Conservation (phyloP, 2,888 invertebrate genomes). For the Tortrix viridana region DNA sequence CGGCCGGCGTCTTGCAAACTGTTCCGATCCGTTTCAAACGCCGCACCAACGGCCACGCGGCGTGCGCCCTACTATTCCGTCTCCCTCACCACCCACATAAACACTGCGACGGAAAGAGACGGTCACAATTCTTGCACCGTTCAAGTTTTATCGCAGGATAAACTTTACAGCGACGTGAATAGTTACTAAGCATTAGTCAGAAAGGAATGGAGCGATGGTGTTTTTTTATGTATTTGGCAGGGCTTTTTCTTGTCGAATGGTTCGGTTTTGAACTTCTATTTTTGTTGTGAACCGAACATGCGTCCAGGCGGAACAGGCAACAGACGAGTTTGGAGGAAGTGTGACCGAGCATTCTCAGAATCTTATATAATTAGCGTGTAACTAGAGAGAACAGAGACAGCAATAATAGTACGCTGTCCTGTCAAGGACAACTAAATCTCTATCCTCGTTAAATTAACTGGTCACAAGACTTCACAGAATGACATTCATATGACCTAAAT, state of each 20-base stretch:
- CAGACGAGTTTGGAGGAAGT: constrained; percentile 56
- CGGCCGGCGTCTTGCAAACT: constrained; percentile 83
- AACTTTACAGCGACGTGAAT: constrained; percentile 76
- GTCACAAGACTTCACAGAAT: constrained; percentile 44
- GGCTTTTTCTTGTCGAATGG: constrained; percentile 68
- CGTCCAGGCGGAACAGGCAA: constrained; percentile 57
- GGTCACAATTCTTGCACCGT: constrained; percentile 56
- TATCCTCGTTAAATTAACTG: constrained; percentile 38
- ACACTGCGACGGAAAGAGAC: constrained; percentile 63
- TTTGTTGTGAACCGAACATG: constrained; percentile 57
- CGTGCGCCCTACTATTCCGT: constrained; percentile 74
- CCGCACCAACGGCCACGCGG: constrained; percentile 78
- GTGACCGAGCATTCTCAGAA: constrained; percentile 62
- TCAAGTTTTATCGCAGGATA: constrained; percentile 79
- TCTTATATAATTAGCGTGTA: constrained; percentile 53
- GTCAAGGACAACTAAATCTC: constrained; percentile 49
- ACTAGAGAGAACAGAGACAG: constrained; percentile 41
- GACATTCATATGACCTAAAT: constrained; percentile 3
- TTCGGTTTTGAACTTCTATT: constrained; percentile 68
- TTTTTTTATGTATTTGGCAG: constrained; percentile 79
- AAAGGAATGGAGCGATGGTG: constrained; percentile 71
- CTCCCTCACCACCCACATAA: constrained; percentile 69
- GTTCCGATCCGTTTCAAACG: constrained; percentile 75
- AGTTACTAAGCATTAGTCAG: constrained; percentile 74
- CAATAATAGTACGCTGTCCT: constrained; percentile 45